Percentiles rank a stretch among this genome's conserved stretches.
Conservation (phyloP, 2,797 vertebrate genomes). For the Myotis myotis region DNA sequence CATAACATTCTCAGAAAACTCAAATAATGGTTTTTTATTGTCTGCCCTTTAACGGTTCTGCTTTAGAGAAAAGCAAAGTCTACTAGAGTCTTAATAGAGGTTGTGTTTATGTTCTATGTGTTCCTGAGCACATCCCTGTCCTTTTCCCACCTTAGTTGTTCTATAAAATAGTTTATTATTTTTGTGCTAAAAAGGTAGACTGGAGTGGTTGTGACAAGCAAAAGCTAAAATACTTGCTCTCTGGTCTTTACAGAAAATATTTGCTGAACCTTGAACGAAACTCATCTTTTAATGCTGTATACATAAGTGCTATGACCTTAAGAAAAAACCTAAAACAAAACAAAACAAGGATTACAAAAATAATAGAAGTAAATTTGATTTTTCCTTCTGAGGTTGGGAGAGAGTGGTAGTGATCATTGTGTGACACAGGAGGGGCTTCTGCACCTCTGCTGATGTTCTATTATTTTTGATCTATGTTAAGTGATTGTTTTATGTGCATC, state of each 20-base stretch:
- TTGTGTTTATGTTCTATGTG: background rate
- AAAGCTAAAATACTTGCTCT: background rate
- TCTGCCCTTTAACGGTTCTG: background rate
- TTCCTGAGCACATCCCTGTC: background rate
- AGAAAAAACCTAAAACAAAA: background rate
- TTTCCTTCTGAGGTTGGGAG: background rate
- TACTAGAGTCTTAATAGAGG: background rate
- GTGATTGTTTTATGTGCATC: background rate
- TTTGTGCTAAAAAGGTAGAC: background rate
- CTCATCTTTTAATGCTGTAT: background rate
- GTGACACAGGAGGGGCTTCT: rapidly evolving
- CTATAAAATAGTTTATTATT: background rate
- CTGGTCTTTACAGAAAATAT: background rate
- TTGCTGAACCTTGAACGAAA: background rate
- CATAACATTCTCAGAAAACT: background rate
- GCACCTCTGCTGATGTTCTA: rapidly evolving
- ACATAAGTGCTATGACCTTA: background rate
- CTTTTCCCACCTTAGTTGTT: background rate
- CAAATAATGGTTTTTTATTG: background rate
- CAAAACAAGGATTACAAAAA: background rate
- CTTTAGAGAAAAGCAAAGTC: background rate
- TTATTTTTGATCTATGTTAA: background rate
- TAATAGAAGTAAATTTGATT: background rate
- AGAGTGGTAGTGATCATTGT: background rate
- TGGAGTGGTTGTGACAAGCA: background rate